These are phyloP conservation scores for Lepus americanus DNA, from an alignment of 2,113 vertebrate genomes.

Conservation along the genomic window DNA sequence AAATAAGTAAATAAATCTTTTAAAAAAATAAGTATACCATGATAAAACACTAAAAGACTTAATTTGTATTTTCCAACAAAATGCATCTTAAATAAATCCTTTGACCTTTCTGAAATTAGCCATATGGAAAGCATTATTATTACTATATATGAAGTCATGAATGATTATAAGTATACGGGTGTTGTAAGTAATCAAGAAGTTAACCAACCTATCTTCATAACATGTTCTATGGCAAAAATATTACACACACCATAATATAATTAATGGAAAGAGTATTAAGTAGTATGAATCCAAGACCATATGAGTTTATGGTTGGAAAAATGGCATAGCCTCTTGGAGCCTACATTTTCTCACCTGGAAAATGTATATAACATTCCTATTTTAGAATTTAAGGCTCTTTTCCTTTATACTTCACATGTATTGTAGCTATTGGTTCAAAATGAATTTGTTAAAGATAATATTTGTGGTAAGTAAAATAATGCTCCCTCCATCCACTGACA, in stretches of 20 bases:
- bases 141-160: neutral
- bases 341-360: neutral
- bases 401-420: neutral
- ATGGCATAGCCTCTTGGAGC: neutral
- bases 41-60: neutral
- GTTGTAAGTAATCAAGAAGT: constrained; percentile 4
- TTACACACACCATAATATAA: neutral
- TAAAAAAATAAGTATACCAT: too few species aligned
- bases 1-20: too few species aligned
- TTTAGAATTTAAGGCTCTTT: neutral
- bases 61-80: neutral
- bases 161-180: neutral
- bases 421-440: neutral
- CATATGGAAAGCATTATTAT: neutral
- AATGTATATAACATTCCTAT: neutral
- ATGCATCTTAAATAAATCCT: constrained; percentile 22
- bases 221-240: neutral
- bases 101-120: neutral
- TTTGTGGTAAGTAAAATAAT: neutral
- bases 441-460: constrained; percentile 19
- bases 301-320: neutral
- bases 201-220: neutral
- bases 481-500: neutral
- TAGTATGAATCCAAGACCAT: neutral
- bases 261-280: neutral